Percentiles rank a stretch among this genome's conserved stretches.
Evolutionary conservation across 2,113 vertebrate genomes (phyloP).

Genomic region (Menura novaehollandiae): DNA sequence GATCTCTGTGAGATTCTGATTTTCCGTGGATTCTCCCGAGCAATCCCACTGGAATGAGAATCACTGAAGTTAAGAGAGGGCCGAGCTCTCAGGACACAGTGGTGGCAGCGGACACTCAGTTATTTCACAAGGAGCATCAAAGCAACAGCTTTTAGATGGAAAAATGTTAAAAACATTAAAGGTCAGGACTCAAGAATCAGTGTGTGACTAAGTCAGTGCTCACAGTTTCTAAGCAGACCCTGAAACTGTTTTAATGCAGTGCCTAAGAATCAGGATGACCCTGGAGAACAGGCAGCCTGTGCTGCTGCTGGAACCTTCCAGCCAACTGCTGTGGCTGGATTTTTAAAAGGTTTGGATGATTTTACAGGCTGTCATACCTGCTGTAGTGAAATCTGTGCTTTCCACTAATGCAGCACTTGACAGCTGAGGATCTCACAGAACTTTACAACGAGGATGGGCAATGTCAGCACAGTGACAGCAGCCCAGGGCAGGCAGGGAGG

Average conservation of each 20-base stretch:
- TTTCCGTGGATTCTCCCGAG: background rate
- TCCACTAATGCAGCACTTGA: background rate
- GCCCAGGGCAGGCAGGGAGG: background rate
- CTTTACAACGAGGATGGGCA: background rate
- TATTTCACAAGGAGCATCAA: background rate
- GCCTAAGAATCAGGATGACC: background rate
- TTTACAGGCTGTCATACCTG: background rate
- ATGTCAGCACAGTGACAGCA: background rate
- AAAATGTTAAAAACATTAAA: background rate
- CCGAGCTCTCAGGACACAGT: background rate
- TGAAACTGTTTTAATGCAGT: background rate
- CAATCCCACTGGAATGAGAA: background rate
- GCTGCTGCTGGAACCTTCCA: background rate
- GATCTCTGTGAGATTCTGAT: background rate
- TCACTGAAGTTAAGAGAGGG: rapidly evolving
- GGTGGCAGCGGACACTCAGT: background rate
- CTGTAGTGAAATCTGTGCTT: background rate
- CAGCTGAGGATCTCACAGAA: background rate
- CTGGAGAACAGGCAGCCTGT: background rate
- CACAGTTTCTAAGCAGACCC: background rate
- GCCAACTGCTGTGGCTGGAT: background rate
- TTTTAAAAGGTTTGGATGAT: background rate
- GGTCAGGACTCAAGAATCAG: background rate
- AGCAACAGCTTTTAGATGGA: background rate
- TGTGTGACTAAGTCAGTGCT: background rate